Percentiles rank a stretch among this genome's conserved stretches.
These are phyloP conservation scores for Zhengitettix transpicula DNA, from an alignment of 2,888 invertebrate species.

Conservation along the genomic window DNA sequence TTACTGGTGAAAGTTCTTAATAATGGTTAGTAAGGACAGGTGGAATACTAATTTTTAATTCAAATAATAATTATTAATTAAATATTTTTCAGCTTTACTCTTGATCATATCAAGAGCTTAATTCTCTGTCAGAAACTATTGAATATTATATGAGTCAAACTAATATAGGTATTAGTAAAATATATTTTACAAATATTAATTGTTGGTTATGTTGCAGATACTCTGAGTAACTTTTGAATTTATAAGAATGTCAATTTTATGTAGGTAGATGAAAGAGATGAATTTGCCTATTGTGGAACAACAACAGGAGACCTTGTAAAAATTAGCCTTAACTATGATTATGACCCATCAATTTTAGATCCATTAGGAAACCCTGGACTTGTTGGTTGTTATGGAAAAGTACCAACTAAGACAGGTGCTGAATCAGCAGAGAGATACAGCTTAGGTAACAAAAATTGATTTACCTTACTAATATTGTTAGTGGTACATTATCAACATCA, in stretches of 20 bases:
- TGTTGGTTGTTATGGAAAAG: constrained; percentile 26
- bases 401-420: constrained; percentile 20
- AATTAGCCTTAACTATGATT: constrained; percentile 40
- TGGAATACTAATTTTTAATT: no score
- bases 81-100: no score
- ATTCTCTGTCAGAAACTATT: no score
- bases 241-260: background rate
- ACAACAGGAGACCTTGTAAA: constrained; percentile 58
- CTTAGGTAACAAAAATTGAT: background rate
- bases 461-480: background rate
- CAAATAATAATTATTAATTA: no score
- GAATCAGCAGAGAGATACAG: background rate
- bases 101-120: no score
- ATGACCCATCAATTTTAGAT: constrained; percentile 25
- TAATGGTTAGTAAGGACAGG: no score
- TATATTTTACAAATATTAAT: no score
- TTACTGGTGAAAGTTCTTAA: no score
- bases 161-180: no score
- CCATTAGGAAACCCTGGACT: constrained; percentile 6
- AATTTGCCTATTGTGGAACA: constrained; percentile 69
- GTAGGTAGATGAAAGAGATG: constrained; percentile 47
- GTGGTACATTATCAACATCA: no score
- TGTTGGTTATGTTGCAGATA: no score
- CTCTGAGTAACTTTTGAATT: background rate
- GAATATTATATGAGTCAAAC: no score